Conservation (phyloP, 2,888 invertebrate genomes). For the Amblyjoppa fuscipennis region DNA sequence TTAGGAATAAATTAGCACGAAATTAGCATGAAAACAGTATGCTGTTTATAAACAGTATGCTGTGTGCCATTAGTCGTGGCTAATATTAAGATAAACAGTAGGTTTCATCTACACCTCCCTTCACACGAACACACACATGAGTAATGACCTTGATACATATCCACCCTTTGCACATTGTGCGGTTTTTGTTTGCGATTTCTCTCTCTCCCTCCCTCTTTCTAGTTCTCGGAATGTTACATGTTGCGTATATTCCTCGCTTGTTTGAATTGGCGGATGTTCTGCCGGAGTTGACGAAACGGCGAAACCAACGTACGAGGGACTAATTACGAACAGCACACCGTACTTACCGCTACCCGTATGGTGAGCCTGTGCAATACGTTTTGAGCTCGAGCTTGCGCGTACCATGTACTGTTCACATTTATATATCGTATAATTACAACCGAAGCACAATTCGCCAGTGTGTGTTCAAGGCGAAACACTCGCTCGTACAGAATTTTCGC, state of each 20-base stretch:
- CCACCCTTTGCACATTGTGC: conserved; percentile 34
- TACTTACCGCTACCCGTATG: conserved; percentile 15
- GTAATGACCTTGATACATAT: neutral
- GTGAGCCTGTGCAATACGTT: conserved; percentile 27
- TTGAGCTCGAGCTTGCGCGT: conserved; percentile 29
- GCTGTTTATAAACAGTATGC: neutral
- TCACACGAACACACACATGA: neutral
- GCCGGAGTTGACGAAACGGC: conserved; percentile 51
- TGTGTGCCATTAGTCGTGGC: neutral
- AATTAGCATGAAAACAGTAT: neutral
- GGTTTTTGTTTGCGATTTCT: conserved; percentile 40
- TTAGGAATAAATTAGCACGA: neutral
- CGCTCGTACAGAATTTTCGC: neutral
- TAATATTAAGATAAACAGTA: neutral
- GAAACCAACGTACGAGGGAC: conserved; percentile 48
- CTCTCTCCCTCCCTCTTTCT: neutral
- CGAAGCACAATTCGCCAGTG: neutral
- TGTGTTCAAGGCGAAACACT: neutral
- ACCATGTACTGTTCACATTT: conserved; percentile 22
- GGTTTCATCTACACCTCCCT: neutral
- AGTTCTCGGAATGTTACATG: conserved; percentile 7
- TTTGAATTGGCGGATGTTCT: conserved; percentile 14
- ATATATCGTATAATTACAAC: conserved; percentile 4
- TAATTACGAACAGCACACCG: conserved; percentile 54
- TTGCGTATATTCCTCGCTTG: conserved; percentile 28